A percentile compares a stretch with the other conserved stretches of the same genome.
phyloP scores from a whole-genome alignment of 2,113 vertebrate species.

The Balaenoptera acutorostrata region DNA sequence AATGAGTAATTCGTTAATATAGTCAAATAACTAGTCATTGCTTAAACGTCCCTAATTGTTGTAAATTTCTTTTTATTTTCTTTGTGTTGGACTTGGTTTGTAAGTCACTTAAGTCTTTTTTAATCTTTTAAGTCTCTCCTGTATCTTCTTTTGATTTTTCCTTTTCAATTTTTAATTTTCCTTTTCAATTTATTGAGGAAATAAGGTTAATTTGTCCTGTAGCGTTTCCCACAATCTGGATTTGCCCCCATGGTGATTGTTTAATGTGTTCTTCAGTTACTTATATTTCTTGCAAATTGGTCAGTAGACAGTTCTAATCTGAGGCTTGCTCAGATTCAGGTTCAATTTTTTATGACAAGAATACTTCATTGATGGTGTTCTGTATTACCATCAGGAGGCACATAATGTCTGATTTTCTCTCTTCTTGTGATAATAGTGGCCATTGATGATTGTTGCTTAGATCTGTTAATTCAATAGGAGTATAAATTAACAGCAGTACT shows the following conservation, averaged over 20 bases:
- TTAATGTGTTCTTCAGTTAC: background rate
- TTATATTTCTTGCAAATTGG: background rate
- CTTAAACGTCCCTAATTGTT: background rate
- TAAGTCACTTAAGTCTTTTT: background rate
- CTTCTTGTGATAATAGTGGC: background rate
- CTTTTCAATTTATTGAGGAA: slow-evolving; percentile 11
- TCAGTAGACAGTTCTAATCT: background rate
- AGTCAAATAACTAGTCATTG: background rate
- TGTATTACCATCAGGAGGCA: background rate
- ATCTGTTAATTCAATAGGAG: background rate
- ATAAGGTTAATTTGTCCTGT: background rate
- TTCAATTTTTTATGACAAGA: background rate
- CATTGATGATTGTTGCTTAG: background rate
- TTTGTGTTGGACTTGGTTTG: background rate
- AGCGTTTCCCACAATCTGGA: background rate
- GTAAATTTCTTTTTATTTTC: background rate
- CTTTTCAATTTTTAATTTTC: slow-evolving; percentile 15
- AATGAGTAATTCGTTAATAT: background rate
- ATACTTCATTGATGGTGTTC: background rate
- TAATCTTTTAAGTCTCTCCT: background rate
- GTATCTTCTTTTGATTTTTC: background rate
- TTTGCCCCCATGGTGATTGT: background rate
- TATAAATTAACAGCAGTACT: background rate
- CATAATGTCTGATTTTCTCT: background rate
- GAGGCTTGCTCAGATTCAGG: background rate